A percentile compares a stretch with the other conserved stretches of the same genome.
Conservation (phyloP, 2,113 vertebrate species). For the Pionites leucogaster region DNA sequence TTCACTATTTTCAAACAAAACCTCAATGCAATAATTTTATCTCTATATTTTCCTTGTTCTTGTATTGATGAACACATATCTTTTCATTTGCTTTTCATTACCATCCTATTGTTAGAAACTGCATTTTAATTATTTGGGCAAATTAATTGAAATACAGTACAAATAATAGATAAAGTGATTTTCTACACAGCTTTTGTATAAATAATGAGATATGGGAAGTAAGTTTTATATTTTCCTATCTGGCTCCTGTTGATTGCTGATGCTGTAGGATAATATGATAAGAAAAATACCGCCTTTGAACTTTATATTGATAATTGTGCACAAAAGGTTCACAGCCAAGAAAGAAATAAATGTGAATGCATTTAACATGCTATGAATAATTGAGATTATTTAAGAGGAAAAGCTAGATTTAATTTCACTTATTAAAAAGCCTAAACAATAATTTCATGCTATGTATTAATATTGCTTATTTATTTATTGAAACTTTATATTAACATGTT, state of each 20-base stretch:
- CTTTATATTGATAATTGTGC: background rate
- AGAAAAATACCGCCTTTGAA: background rate
- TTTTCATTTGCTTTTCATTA: slow-evolving; percentile 13
- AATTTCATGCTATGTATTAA: background rate
- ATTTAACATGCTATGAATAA: background rate
- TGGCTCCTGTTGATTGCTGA: background rate
- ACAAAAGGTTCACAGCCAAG: background rate
- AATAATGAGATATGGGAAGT: background rate
- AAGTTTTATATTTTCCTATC: background rate
- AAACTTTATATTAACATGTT: background rate
- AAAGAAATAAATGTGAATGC: background rate
- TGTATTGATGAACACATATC: background rate
- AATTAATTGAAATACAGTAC: background rate
- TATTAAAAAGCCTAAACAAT: background rate
- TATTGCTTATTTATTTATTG: background rate
- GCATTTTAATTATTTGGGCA: slow-evolving; percentile 7
- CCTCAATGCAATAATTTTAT: background rate
- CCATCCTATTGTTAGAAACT: background rate
- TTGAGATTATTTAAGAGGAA: background rate
- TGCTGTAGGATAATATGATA: background rate
- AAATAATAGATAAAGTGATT: background rate
- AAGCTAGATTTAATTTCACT: background rate
- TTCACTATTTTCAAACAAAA: background rate
- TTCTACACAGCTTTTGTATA: background rate
- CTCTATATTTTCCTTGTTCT: background rate